Base-by-base conservation (phyloP, 2,113 vertebrate species). In the Amphiprion percula region DNA sequence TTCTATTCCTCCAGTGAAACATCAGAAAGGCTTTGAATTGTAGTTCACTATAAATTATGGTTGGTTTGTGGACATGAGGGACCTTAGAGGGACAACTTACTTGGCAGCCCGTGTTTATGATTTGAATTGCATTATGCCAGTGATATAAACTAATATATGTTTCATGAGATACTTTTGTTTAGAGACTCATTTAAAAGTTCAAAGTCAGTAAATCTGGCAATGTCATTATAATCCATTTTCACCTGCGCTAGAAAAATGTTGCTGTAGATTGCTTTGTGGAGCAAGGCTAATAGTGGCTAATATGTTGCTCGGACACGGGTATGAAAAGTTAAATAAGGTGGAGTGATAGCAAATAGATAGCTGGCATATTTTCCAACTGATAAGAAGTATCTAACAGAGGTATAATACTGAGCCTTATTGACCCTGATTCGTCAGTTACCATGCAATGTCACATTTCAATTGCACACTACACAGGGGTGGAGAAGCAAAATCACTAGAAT, bases 1-100 rank as follows among this genome's bases (percentile, higher is more conserved):
- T 68, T 37, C 63, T 14, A 53, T 56, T 17, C 44, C 46, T 64
- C 47, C 49, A 72, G 50, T 72, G 56, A 62, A 63, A 64, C 68
- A 68, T 68, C 58, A 80, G 44, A 61, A 23, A 68, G 19, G 19
- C 28, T 65, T 52, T 76, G 53, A 76, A 53, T 72, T 72, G 56
- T 53, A 39, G 55, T 56, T 72, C 33, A 62, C 58, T 33, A 63
- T 79, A 74, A 83, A 68, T 56, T 55, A 54, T 69, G 21, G n/a
- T 30, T 30, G 59, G 39, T 50, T 74, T 65, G 37, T 54, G 14
- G 28, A 56, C 68, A 77, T 24, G 41, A 39, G 58, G 37, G 63
- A 72, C n/a, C 41, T 50, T 5, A 19, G 33, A 69, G 41, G 44
- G 3, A 41, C 46, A 24, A 49, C 21, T 66, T 37, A 17, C 53